A percentile compares a stretch with the other conserved stretches of the same genome.
Evolutionary conservation across 2,797 vertebrate species (phyloP).

Genomic region (Prionace glauca): DNA sequence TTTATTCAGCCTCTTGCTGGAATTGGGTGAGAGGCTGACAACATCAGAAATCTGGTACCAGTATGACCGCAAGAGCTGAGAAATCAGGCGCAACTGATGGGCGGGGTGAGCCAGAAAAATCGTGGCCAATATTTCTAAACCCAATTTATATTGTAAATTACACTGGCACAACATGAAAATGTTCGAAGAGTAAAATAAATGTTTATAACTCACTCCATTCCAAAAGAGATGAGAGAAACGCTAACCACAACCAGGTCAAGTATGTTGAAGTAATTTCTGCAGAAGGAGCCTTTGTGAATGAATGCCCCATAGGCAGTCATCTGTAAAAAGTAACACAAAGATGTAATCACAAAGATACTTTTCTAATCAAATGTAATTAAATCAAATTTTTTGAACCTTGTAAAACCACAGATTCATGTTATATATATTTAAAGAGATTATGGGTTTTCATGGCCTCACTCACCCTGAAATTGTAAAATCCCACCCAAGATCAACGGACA

Average conservation of each 20-base stretch:
- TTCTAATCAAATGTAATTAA: neutral
- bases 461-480: too few relatives aligned
- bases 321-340: constrained; percentile 54
- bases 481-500: too few relatives aligned
- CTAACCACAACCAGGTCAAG: constrained; percentile 96
- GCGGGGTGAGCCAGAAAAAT: too few relatives aligned
- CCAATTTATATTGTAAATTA: neutral
- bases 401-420: neutral
- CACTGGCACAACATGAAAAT: neutral
- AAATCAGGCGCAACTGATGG: too few relatives aligned
- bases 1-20: too few relatives aligned
- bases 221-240: constrained; percentile 97
- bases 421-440: constrained; percentile 17
- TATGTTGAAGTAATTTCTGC: constrained; percentile 98
- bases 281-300: constrained; percentile 96
- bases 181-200: neutral
- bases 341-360: constrained; percentile 20
- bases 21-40: too few relatives aligned
- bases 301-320: constrained; percentile 98
- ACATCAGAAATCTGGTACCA: too few relatives aligned
- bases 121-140: neutral
- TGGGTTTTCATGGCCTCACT: too few relatives aligned
- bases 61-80: too few relatives aligned
- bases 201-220: constrained; percentile 85
- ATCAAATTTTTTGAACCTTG: neutral